Base-by-base conservation (phyloP, 2,113 vertebrate genomes). In the Gobiocypris rarus region DNA sequence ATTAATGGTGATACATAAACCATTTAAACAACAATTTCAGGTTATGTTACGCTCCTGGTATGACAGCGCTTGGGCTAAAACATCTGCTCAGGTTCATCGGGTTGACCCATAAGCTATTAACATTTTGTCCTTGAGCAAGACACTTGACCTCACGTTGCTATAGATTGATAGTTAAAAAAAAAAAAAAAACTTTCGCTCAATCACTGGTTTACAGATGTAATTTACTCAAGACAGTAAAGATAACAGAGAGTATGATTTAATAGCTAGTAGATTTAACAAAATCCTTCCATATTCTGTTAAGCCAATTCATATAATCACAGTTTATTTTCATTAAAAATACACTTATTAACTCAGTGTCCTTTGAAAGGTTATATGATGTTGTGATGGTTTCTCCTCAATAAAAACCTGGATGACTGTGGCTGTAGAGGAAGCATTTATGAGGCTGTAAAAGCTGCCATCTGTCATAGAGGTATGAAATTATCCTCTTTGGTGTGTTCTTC, bases 371-470 rank as follows among this genome's bases (percentile, higher is more conserved):
- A 61, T n/a, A 17, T 13, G 31, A 50, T 75, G 70, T 54, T n/a
- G 78, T 84, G 84, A 89, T 88, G 86, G 89, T 92, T 89, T 56
- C 85, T 90, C 84, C 78, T 84, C 84, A 43, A 83, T 87, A 85
- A 83, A 85, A 85, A 83, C 71, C 56, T 84, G 76, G 58, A 61
- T 78, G 83, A 71, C 81, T 56, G 87, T 78, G 31, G 59, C 76
- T 71, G 84, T 82, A 83, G 76, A 84, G 70, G 69, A 59, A 82
- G 75, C 69, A 81, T 92, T 90, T 87, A 90, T 83, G 56, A 85
- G 86, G 45, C 87, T 90, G 87, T 91, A 90, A 86, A 92, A 90
- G 89, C 82, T 86, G 73, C 83, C 74, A 87, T 89, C 87, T 91
- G 89, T 92, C 91, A 91, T 75, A 85, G 81, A 74, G 8, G 83